phyloP scores from a whole-genome alignment of 2,797 vertebrate genomes.

The Gastrophryne carolinensis region DNA sequence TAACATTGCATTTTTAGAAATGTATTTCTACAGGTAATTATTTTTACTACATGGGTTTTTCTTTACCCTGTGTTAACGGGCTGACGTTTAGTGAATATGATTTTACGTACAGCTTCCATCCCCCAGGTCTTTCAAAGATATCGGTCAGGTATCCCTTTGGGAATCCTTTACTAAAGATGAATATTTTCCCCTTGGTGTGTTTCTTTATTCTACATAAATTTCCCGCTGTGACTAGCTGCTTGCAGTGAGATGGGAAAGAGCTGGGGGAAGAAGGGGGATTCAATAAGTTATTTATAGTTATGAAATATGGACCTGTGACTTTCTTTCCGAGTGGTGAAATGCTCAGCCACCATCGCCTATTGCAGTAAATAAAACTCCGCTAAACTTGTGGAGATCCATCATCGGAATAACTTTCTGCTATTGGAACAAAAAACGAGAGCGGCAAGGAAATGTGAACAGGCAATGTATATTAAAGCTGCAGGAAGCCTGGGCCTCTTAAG shows the following conservation, averaged over 20 bases:
- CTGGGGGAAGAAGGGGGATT: neutral
- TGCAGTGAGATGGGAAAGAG: neutral
- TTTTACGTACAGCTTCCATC: no score
- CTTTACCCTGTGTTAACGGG: no score
- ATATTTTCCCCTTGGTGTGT: neutral
- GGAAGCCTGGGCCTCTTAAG: no score
- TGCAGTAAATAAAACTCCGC: neutral
- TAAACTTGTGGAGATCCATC: neutral
- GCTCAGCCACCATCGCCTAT: neutral
- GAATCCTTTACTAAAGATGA: neutral
- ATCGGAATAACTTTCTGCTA: neutral
- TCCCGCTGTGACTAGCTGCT: neutral
- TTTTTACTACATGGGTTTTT: no score
- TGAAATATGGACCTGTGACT: neutral
- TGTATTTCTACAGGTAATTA: no score
- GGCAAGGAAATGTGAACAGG: no score
- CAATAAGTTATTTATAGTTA: neutral
- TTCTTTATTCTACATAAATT: neutral
- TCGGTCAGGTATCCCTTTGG: no score
- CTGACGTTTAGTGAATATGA: no score
- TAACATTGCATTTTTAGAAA: no score
- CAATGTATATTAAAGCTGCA: no score
- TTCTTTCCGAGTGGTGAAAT: neutral
- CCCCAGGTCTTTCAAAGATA: no score
- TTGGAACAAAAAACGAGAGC: neutral